phyloP scores from a whole-genome alignment of 2,888 invertebrate species.

The Biston betularia region DNA sequence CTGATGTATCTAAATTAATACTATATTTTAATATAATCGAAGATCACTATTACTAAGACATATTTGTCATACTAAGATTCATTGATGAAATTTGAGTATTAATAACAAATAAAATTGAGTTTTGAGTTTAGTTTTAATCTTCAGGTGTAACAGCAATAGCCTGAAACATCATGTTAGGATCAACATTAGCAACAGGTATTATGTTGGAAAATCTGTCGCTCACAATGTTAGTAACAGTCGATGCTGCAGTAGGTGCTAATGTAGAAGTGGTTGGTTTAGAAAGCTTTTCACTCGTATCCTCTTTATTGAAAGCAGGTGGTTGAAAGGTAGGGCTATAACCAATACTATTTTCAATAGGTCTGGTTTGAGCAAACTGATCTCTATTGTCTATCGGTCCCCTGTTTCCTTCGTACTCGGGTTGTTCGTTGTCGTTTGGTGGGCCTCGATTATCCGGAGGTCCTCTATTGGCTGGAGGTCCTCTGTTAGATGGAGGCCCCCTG shows the following conservation, averaged over 20 bases:
- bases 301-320: slow-evolving; percentile 19
- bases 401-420: neutral
- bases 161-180: slow-evolving; percentile 53
- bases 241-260: neutral
- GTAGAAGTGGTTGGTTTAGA: slow-evolving; percentile 11
- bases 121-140: slow-evolving; percentile 29
- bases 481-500: slow-evolving; percentile 33
- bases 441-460: slow-evolving; percentile 30
- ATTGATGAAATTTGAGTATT: neutral
- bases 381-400: neutral
- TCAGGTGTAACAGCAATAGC: slow-evolving; percentile 62
- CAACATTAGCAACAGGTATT: slow-evolving; percentile 30
- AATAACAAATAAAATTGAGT: neutral
- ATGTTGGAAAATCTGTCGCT: slow-evolving; percentile 25
- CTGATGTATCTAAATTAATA: too few species aligned
- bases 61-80: neutral
- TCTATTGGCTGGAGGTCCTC: slow-evolving; percentile 26
- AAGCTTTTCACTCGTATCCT: slow-evolving; percentile 5
- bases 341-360: slow-evolving; percentile 3
- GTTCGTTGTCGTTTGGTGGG: slow-evolving; percentile 14
- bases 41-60: neutral
- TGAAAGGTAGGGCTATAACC: slow-evolving; percentile 4
- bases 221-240: slow-evolving; percentile 6
- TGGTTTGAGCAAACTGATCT: neutral
- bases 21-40: neutral